Percentiles rank a stretch among this genome's conserved stretches.
Evolutionary conservation across 2,797 vertebrate species (phyloP).

Genomic region (Hippopotamyrus pictus): DNA sequence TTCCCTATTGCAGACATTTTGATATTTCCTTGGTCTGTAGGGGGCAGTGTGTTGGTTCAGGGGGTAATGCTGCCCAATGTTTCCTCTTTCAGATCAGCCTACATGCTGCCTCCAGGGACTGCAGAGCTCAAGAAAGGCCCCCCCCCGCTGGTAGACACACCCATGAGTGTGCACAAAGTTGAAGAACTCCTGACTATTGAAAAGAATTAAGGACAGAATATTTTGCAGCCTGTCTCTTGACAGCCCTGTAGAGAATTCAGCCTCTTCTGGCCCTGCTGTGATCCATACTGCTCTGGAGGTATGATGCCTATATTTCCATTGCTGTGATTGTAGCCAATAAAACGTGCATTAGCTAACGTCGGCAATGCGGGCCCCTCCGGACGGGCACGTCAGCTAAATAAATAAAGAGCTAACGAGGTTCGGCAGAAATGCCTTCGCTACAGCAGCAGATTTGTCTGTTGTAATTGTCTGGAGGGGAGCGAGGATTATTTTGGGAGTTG

Average conservation of each 20-base stretch:
- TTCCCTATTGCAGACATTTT: constrained; percentile 10
- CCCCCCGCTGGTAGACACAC: not conserved
- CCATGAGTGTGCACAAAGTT: not conserved
- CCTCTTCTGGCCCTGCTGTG: not conserved
- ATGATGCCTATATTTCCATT: not conserved
- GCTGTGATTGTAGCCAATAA: constrained; percentile 3
- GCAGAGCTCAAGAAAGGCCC: not conserved
- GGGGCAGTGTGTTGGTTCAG: constrained; percentile 10
- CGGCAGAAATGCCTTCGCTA: not conserved
- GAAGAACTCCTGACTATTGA: not conserved
- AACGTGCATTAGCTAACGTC: not conserved
- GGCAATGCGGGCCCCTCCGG: not conserved
- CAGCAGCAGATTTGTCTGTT: not conserved
- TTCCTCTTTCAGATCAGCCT: not conserved
- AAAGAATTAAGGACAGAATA: not conserved
- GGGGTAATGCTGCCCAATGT: not conserved
- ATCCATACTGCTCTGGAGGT: not conserved
- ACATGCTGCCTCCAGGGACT: not conserved
- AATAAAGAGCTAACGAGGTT: not conserved
- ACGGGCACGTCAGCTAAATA: not conserved
- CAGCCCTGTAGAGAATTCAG: not conserved
- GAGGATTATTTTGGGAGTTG: constrained; percentile 2
- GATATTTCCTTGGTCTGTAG: constrained; percentile 10
- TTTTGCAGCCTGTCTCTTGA: not conserved
- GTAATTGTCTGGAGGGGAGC: not conserved